These are phyloP conservation scores for Microctenopoma stevenorrisi DNA, from an alignment of 2,797 vertebrate species.

Conservation along the genomic window DNA sequence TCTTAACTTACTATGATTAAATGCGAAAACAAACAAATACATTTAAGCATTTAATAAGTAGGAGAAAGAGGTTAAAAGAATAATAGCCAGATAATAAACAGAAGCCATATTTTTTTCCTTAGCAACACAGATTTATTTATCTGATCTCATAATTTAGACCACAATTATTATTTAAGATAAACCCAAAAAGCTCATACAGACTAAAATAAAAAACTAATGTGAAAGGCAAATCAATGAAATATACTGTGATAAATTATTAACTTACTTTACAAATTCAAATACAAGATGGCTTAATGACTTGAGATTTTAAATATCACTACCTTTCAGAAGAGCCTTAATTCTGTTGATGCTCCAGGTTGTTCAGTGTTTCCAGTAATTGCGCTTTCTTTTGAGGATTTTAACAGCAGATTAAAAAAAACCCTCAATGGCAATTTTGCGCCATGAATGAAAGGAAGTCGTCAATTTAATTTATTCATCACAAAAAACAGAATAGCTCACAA, in stretches of 20 bases:
- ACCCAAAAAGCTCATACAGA: background rate
- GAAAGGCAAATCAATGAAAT: slow-evolving; percentile 16
- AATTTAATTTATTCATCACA: background rate
- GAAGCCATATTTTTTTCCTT: background rate
- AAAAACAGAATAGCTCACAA: background rate
- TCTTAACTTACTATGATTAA: background rate
- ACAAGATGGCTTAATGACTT: background rate
- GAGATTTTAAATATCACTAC: background rate
- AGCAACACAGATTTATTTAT: background rate
- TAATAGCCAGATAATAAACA: background rate
- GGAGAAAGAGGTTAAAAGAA: background rate
- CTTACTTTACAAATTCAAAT: background rate
- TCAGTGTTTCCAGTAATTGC: background rate
- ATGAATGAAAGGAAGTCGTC: background rate
- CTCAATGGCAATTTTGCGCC: background rate
- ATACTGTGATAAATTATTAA: background rate
- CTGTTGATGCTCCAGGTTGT: slow-evolving; percentile 2
- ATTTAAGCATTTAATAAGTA: background rate
- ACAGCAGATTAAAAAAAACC: background rate
- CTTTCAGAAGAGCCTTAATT: background rate
- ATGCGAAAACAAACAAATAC: slow-evolving; percentile 18
- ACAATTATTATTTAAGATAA: slow-evolving; percentile 11
- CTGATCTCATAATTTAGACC: slow-evolving; percentile 3
- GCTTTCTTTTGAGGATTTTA: background rate
- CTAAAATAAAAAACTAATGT: slow-evolving; percentile 6